Evolutionary conservation across 2,113 vertebrate genomes (phyloP).

Genomic region (Plotosus lineatus): DNA sequence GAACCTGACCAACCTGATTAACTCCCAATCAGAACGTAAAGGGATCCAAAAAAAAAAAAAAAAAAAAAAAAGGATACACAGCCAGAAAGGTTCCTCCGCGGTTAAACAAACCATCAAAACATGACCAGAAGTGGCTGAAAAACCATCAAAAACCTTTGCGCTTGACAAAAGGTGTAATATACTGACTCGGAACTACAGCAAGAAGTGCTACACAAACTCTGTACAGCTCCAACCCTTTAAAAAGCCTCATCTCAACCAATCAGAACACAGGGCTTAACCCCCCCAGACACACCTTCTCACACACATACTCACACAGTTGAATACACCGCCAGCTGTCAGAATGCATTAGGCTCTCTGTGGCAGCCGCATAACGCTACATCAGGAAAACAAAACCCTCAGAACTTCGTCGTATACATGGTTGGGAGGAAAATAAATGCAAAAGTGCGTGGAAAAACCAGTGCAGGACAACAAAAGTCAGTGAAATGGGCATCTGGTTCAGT

Average conservation of each 20-base stretch:
- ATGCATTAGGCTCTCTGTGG: constrained; percentile 62
- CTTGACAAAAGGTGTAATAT: constrained; percentile 20
- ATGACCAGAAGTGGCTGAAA: constrained; percentile 15
- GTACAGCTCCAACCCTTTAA: constrained; percentile 66
- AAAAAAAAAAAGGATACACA: constrained; percentile 15
- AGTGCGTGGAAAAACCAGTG: background rate
- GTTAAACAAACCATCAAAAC: background rate
- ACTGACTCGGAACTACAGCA: constrained; percentile 41
- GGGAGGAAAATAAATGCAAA: background rate
- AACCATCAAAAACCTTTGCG: background rate
- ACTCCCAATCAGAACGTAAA: constrained; percentile 19
- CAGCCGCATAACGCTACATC: constrained; percentile 46
- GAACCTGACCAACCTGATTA: constrained; percentile 57
- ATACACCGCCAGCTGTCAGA: constrained; percentile 59
- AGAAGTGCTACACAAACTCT: constrained; percentile 47
- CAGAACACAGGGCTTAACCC: constrained; percentile 62
- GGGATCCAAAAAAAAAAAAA: constrained; percentile 8
- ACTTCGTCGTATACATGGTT: constrained; percentile 36
- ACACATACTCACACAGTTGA: background rate
- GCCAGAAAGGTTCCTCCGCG: constrained; percentile 36
- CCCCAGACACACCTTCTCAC: constrained; percentile 57
- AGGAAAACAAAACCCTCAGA: constrained; percentile 22
- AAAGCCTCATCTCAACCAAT: constrained; percentile 63
- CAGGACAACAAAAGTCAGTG: background rate
- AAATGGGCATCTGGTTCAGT: background rate